Evolutionary conservation across 2,797 vertebrate genomes (phyloP).

Genomic region (Danio albolineatus): DNA sequence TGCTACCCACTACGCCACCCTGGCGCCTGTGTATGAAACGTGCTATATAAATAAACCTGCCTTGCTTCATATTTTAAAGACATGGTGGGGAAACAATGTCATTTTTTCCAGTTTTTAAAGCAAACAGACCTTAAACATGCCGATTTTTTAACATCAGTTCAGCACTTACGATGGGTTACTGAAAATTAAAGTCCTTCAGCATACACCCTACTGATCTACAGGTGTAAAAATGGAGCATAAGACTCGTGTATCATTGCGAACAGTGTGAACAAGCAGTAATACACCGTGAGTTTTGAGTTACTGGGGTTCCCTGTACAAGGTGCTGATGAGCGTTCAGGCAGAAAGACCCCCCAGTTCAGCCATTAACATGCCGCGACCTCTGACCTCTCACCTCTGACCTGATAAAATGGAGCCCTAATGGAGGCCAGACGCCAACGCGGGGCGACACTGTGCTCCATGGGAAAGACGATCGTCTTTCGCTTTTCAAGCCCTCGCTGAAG

Average conservation of each 20-base stretch:
- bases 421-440: slow-evolving; percentile 70
- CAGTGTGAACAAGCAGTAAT: not conserved
- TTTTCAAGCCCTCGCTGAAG: slow-evolving; percentile 24
- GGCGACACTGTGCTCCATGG: slow-evolving; percentile 31
- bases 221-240: not conserved
- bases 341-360: slow-evolving; percentile 76
- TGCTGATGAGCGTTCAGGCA: slow-evolving; percentile 67
- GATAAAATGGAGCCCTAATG: slow-evolving; percentile 72
- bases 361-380: slow-evolving; percentile 77
- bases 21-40: no score
- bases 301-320: slow-evolving; percentile 37
- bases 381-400: slow-evolving; percentile 69
- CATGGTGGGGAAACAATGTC: no score
- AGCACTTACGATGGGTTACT: no score
- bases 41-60: no score
- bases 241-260: not conserved
- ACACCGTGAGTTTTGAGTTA: slow-evolving; percentile 12
- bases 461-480: slow-evolving; percentile 29
- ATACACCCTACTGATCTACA: no score
- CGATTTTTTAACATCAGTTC: no score
- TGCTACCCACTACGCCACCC: no score
- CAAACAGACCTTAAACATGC: no score
- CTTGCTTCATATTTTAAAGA: no score
- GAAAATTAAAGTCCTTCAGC: no score
- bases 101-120: no score